Evolutionary conservation across 2,113 vertebrate species (phyloP).

Genomic region (Plotosus lineatus): DNA sequence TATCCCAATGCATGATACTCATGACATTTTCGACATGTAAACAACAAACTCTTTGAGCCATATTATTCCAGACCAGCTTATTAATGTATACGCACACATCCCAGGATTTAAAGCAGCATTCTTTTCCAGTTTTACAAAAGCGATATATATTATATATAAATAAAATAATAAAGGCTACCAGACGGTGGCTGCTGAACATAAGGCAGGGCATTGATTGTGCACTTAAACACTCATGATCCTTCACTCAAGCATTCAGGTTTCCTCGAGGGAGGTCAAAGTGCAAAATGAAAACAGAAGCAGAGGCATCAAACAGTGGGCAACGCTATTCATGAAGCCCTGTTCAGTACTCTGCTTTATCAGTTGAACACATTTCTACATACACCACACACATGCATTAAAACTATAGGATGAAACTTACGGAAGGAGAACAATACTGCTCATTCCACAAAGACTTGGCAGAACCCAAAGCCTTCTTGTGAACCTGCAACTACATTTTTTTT

Average conservation of each 20-base stretch:
- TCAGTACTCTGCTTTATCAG: conserved; percentile 31
- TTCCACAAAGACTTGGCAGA: background rate
- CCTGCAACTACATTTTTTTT: background rate
- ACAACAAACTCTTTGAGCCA: background rate
- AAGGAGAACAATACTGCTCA: background rate
- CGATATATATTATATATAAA: conserved; percentile 14
- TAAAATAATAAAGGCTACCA: conserved; percentile 26
- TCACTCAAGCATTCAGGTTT: conserved; percentile 4
- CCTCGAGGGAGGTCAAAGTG: conserved; percentile 27
- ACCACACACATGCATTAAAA: conserved; percentile 29
- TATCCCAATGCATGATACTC: background rate
- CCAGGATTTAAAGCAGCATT: conserved; percentile 13
- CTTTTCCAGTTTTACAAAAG: conserved; percentile 31
- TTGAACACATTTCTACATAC: conserved; percentile 25
- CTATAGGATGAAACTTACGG: conserved; percentile 20
- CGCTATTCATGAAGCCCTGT: conserved; percentile 29
- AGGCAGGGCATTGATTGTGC: conserved; percentile 24
- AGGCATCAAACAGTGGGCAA: conserved; percentile 20
- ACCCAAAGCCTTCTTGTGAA: background rate
- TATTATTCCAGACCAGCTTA: background rate
- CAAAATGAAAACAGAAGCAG: conserved; percentile 35
- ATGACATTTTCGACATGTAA: background rate
- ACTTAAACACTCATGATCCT: background rate
- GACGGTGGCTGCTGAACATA: conserved; percentile 33
- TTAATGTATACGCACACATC: conserved; percentile 8